Evolutionary conservation across 2,888 invertebrate species (phyloP).

Genomic region (Agrilus cyanescens): DNA sequence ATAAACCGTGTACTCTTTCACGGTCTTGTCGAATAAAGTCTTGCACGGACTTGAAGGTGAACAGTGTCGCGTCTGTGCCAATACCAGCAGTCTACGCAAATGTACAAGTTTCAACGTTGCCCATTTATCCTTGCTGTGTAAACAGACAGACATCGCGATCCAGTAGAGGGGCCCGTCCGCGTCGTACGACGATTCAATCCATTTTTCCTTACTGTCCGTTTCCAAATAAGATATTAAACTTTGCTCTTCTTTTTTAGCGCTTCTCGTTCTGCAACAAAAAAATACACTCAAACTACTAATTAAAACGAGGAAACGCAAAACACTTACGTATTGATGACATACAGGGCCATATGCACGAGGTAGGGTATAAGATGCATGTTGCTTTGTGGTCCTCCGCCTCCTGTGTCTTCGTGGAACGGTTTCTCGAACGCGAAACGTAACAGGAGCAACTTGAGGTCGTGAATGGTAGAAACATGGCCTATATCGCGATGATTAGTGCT

Average conservation of each 20-base stretch:
- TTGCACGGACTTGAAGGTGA: slow-evolving; percentile 51
- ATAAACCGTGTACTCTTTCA: slow-evolving; percentile 66
- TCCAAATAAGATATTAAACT: slow-evolving; percentile 63
- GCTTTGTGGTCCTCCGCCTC: slow-evolving; percentile 92
- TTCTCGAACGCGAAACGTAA: slow-evolving; percentile 85
- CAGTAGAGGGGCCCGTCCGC: slow-evolving; percentile 89
- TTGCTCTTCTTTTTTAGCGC: slow-evolving; percentile 65
- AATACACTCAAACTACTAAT: not conserved
- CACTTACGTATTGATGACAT: slow-evolving; percentile 78
- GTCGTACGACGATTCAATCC: slow-evolving; percentile 76
- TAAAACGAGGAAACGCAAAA: slow-evolving; percentile 1
- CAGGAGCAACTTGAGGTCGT: slow-evolving; percentile 84
- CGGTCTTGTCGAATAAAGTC: slow-evolving; percentile 38
- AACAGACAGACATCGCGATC: slow-evolving; percentile 64
- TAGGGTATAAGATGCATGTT: slow-evolving; percentile 96
- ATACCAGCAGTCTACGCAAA: slow-evolving; percentile 62
- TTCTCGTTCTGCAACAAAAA: slow-evolving; percentile 47
- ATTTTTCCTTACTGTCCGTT: slow-evolving; percentile 46
- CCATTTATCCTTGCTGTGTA: slow-evolving; percentile 74
- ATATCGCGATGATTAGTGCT: slow-evolving; percentile 66
- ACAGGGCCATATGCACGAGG: slow-evolving; percentile 85
- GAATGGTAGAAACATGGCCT: slow-evolving; percentile 70
- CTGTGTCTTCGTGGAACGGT: slow-evolving; percentile 95
- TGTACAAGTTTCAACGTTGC: slow-evolving; percentile 54
- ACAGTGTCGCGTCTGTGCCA: slow-evolving; percentile 63